Conservation (phyloP, 2,888 invertebrate genomes). For the Eristalis tenax region DNA sequence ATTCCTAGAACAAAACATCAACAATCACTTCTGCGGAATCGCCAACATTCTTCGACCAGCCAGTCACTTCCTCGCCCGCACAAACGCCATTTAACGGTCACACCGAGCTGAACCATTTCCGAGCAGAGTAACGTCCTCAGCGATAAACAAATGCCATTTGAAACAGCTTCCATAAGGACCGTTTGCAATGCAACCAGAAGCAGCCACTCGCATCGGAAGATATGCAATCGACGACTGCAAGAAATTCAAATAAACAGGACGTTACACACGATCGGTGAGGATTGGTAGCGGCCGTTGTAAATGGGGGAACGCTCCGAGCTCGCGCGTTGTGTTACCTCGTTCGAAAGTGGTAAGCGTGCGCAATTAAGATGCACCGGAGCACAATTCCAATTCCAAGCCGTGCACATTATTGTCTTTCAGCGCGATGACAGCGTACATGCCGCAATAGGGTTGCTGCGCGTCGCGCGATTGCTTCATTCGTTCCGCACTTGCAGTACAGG, state of each 20-base stretch:
- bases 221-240: conserved; percentile 18
- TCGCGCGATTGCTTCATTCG: conserved; percentile 26
- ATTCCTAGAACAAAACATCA: conserved; percentile 22
- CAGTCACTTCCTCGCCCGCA: conserved; percentile 3
- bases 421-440: conserved; percentile 55
- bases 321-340: conserved; percentile 21
- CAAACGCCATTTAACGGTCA: conserved; percentile 50
- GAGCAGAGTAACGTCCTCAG: conserved; percentile 44
- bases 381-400: conserved; percentile 62
- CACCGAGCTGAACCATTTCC: conserved; percentile 23
- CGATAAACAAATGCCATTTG: conserved; percentile 46
- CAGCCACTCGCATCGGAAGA: conserved; percentile 15
- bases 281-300: conserved; percentile 2
- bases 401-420: conserved; percentile 60
- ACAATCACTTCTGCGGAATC: conserved; percentile 16
- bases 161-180: conserved; percentile 40
- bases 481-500: conserved; percentile 58
- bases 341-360: conserved; percentile 8
- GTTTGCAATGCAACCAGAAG: neutral
- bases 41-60: conserved; percentile 13
- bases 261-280: conserved; percentile 41
- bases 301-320: conserved; percentile 8
- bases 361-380: conserved; percentile 72
- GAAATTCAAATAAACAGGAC: conserved; percentile 68
- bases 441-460: conserved; percentile 54